Base-by-base conservation (phyloP, 2,797 vertebrate genomes). In the Loriculus beryllinus region DNA sequence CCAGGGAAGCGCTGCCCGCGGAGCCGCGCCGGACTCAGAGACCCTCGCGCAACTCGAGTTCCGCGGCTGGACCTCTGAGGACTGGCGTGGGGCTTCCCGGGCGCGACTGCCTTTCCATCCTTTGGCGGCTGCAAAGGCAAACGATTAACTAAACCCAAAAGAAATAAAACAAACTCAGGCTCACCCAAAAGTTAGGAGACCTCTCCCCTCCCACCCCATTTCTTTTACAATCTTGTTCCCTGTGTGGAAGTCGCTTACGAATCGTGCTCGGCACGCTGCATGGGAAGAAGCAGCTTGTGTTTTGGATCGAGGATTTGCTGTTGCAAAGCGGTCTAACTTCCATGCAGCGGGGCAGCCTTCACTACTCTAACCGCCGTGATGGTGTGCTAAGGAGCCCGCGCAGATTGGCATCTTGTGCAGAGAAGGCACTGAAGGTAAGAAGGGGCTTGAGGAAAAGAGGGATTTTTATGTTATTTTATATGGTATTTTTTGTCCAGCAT, bases 381-480 rank as follows among this genome's bases (percentile, higher is more conserved):
- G 95, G 60, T 88, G 86, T 71, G 91, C 96, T 92, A 95, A 95
- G 94, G 82, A 97, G 90, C 88, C 72, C 80, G 1, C 51, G 45
- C 48, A 89, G 90, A 89, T 14, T 77, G 82, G n/a, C 92, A 52
- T 49, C 92, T 56, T 70, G 64, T 74, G 80, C 90, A 42, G 77
- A 81, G 90, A 81, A 91, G 92, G 95, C 95, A 19, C 6, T 92
- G 87, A 93, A 97, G 93, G 95, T 97, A 96, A 97, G 95, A 52
- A 76, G 40, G 76, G 40, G n/a, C 64, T 60, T 14, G 63, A 82
- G 94, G 62, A 54, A 33, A 47, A 42, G 15, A 40, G 65, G 65
- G 57, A 4, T 28, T 62, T 87, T 49, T 8, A 0, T 35, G 12
- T 23, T 43, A 33, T 87, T 90, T 88, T 52, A 12, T 69, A 21